Conservation (phyloP, 2,113 vertebrate species). For the Lates calcarifer region DNA sequence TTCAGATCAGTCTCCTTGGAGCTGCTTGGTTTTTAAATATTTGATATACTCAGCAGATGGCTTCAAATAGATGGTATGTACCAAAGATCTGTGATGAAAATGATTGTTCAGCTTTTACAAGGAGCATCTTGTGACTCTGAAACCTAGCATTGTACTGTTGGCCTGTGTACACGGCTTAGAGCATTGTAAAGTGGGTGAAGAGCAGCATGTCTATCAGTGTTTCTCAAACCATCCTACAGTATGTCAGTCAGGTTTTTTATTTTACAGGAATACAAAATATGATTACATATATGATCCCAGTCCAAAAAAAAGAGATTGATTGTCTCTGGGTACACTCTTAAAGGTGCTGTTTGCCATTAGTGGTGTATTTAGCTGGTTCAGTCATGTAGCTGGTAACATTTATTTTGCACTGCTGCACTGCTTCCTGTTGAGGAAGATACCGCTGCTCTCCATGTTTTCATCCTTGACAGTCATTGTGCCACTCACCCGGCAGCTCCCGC, state of each 20-base stretch:
- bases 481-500: constrained; percentile 69
- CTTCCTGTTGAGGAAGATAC: constrained; percentile 70
- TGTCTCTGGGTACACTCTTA: constrained; percentile 57
- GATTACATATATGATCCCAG: constrained; percentile 35
- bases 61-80: constrained; percentile 76
- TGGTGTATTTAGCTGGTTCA: constrained; percentile 70
- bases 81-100: constrained; percentile 82
- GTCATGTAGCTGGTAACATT: constrained; percentile 62
- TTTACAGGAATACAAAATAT: constrained; percentile 40
- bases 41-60: constrained; percentile 60
- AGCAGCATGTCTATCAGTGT: constrained; percentile 69
- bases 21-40: constrained; percentile 65
- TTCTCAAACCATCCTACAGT: constrained; percentile 61
- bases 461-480: constrained; percentile 59
- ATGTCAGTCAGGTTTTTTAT: constrained; percentile 9
- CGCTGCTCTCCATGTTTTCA: constrained; percentile 69
- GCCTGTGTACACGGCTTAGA: constrained; percentile 52
- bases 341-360: constrained; percentile 78
- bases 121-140: constrained; percentile 51
- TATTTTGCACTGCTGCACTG: constrained; percentile 72
- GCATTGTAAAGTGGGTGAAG: constrained; percentile 50
- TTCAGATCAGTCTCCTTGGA: constrained; percentile 48
- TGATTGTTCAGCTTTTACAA: constrained; percentile 75
- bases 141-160: constrained; percentile 54
- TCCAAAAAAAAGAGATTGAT: background rate